Base-by-base conservation (phyloP, 2,113 vertebrate genomes). In the Onychostoma macrolepis region DNA sequence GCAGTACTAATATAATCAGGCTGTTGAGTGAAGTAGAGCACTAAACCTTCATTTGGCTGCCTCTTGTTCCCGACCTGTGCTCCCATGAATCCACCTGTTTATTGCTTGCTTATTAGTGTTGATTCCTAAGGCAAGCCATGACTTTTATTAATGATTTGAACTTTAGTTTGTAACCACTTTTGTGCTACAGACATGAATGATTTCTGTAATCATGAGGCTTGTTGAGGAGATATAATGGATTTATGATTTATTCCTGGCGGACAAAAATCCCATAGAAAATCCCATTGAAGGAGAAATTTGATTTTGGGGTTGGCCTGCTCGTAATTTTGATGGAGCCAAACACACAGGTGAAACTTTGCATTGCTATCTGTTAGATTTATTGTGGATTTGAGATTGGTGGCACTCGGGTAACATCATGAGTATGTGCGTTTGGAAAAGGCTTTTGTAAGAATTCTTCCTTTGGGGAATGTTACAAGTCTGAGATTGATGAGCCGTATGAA, bases 11-110 rank as follows among this genome's bases (percentile, higher is more conserved):
- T 87, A 88, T 89, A 88, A 88, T 87, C 77, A 83, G 80, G 67
- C 45, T 89, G 87, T 56, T 56, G 86, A 89, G 74, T 80, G 83
- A 91, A 76, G 33, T 15, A n/a, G 89, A 8, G 19, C 87, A 78
- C 63, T 76, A 88, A 88, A 89, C 80, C 85, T 79, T 74, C 24
- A 81, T 69, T 83, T 83, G 77, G 45, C 48, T 65, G 19, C 3
- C 75, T 72, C 85, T 82, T 90, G 13, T 24, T 53, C 75, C 11
- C 19, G 38, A 41, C 24, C 33, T 61, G 53, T 61, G 21, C 33
- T 80, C 24, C 21, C 78, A 61, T 41, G 78, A 80, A 10, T 45
- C 56, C 58, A 81, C 80, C 58, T 43, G 56, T 17, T 41, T 43
- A 63, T 63, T 63, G 21, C 28, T 24, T 58, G 53, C 24, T 61